Conservation (phyloP, 1,140 invertebrate species). For the Danaus plexippus region DNA sequence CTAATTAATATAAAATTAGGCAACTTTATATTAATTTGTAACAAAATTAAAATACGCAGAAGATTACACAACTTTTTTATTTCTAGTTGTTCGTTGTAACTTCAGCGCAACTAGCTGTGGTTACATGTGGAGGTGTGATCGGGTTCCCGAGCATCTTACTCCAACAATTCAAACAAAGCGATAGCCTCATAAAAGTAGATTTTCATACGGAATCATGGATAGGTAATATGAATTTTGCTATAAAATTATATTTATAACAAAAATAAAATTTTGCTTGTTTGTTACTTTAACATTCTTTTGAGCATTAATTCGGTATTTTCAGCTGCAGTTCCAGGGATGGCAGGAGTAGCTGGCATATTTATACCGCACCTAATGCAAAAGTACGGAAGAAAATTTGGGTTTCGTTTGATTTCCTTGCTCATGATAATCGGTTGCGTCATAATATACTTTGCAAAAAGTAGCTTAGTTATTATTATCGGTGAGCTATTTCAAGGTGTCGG, state of each 20-base stretch:
- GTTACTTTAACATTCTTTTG: too few relatives aligned
- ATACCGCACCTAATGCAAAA: constrained; percentile 16
- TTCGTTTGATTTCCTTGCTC: constrained; percentile 8
- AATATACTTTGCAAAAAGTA: constrained; percentile 13
- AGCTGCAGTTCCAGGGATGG: constrained; percentile 16
- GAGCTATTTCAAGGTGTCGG: constrained; percentile 18
- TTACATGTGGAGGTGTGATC: constrained; percentile 10
- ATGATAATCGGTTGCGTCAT: constrained; percentile 15
- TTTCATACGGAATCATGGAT: constrained; percentile 17
- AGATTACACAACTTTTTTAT: too few relatives aligned
- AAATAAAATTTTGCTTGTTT: too few relatives aligned
- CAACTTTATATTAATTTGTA: too few relatives aligned
- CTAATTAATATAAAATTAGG: too few relatives aligned
- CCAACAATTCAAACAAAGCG: constrained; percentile 15
- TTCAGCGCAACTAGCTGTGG: constrained; percentile 10
- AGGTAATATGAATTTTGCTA: constrained; percentile 4
- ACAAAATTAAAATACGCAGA: too few relatives aligned
- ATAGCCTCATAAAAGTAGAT: constrained; percentile 15
- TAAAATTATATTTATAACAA: neutral
- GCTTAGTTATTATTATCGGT: constrained; percentile 8
- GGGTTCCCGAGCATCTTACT: constrained; percentile 13
- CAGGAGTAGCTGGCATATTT: constrained; percentile 9
- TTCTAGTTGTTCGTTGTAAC: constrained; percentile 15
- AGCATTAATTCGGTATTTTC: too few relatives aligned
- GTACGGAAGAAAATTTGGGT: constrained; percentile 11